These are phyloP conservation scores for Pachyramphus minor DNA, from an alignment of 2,113 vertebrate genomes.

Conservation along the genomic window DNA sequence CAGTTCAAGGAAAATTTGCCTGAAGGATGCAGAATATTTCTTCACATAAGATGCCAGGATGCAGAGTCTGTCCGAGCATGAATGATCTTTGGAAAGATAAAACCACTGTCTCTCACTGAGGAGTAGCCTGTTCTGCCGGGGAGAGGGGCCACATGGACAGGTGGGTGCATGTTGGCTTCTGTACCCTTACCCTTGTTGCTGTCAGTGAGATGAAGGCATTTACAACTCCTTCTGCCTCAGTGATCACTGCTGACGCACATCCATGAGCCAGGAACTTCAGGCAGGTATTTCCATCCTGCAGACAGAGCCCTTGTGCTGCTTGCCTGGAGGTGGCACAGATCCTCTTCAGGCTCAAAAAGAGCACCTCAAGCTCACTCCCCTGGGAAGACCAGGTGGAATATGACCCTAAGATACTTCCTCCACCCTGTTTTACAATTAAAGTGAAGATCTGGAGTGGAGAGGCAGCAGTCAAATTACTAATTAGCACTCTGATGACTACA, in stretches of 20 bases:
- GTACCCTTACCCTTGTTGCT: background rate
- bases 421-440: background rate
- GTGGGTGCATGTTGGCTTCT: background rate
- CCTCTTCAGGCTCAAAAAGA: background rate
- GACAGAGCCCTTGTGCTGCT: background rate
- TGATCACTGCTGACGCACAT: background rate
- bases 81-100: background rate
- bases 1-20: background rate
- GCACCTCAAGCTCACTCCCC: background rate
- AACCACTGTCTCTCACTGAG: background rate
- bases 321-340: background rate
- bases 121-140: background rate
- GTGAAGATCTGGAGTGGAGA: conserved; percentile 7
- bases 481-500: conserved; percentile 40
- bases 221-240: background rate
- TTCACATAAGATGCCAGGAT: background rate
- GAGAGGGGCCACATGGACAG: background rate
- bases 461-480: conserved; percentile 27
- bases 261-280: background rate
- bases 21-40: background rate
- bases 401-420: background rate
- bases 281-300: background rate
- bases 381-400: background rate
- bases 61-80: fast-evolving
- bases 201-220: background rate